These are phyloP conservation scores for Goniozus legneri DNA, from an alignment of 1,140 invertebrate species.

Conservation along the genomic window DNA sequence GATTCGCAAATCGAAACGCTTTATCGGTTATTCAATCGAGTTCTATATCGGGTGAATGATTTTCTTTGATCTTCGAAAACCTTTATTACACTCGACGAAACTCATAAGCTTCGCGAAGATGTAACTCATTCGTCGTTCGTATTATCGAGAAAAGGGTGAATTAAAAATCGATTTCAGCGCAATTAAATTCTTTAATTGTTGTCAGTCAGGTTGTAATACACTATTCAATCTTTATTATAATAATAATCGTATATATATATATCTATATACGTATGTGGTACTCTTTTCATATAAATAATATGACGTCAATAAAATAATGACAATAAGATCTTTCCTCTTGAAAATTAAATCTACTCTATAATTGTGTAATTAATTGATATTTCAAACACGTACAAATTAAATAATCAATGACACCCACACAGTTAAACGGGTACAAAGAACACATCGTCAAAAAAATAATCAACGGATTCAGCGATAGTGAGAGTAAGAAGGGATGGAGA, in stretches of 20 bases:
- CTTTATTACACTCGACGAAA: too few relatives aligned
- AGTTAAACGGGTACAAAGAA: neutral
- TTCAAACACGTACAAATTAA: neutral
- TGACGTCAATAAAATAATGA: slow-evolving; percentile 33
- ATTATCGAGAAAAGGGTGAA: neutral
- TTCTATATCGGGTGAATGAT: too few relatives aligned
- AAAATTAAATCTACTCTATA: neutral
- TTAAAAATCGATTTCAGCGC: slow-evolving; percentile 29
- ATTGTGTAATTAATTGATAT: neutral
- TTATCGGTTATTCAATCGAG: too few relatives aligned
- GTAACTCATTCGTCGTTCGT: too few relatives aligned
- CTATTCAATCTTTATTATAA: slow-evolving; percentile 35
- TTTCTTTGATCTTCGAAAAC: too few relatives aligned
- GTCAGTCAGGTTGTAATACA: slow-evolving; percentile 42
- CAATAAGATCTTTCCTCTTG: slow-evolving; percentile 20
- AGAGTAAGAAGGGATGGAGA: too few relatives aligned
- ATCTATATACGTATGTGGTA: slow-evolving; percentile 21
- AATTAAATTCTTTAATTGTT: slow-evolving; percentile 44
- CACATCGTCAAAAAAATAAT: too few relatives aligned
- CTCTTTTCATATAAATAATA: slow-evolving; percentile 39
- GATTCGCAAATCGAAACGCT: too few relatives aligned
- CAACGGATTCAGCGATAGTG: too few relatives aligned
- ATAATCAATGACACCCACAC: neutral
- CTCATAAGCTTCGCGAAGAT: too few relatives aligned
- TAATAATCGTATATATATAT: slow-evolving; percentile 30